Conservation (phyloP, 2,888 invertebrate species). For the Drosophila mercatorum region DNA sequence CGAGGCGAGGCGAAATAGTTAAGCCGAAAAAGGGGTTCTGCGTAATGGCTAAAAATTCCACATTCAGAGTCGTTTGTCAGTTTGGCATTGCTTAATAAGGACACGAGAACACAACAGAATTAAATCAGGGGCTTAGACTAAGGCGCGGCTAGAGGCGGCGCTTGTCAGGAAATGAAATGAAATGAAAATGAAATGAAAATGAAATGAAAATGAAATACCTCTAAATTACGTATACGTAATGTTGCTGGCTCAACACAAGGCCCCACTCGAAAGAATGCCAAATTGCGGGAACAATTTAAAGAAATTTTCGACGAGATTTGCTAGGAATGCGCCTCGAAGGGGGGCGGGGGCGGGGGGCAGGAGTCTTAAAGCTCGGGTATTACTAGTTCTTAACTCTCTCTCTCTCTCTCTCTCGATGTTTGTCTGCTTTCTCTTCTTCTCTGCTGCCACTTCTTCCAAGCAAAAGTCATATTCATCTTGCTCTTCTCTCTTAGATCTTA, state of each 20-base stretch:
- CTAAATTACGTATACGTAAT: constrained; percentile 52
- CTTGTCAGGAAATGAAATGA: constrained; percentile 21
- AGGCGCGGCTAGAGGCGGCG: neutral
- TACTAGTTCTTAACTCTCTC: neutral
- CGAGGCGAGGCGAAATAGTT: neutral
- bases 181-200: neutral
- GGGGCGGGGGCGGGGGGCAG: neutral
- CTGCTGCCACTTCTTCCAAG: no score
- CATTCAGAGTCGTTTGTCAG: constrained; percentile 45
- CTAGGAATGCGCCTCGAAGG: neutral
- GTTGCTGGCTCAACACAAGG: constrained; percentile 1
- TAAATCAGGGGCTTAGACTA: constrained; percentile 47
- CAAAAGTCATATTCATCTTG: no score
- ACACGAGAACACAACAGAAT: constrained; percentile 26
- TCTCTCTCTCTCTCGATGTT: no score
- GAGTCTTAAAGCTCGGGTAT: neutral
- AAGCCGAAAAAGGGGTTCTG: neutral
- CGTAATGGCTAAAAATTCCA: constrained; percentile 39
- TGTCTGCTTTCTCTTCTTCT: no score
- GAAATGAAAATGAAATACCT: constrained; percentile 22
- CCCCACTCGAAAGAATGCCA: constrained; percentile 8
- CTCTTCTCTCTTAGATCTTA: neutral
- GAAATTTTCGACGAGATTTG: neutral
- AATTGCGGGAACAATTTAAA: neutral
- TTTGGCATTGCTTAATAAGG: constrained; percentile 63